phyloP scores from a whole-genome alignment of 2,113 vertebrate genomes.

The Spilogale gracilis region DNA sequence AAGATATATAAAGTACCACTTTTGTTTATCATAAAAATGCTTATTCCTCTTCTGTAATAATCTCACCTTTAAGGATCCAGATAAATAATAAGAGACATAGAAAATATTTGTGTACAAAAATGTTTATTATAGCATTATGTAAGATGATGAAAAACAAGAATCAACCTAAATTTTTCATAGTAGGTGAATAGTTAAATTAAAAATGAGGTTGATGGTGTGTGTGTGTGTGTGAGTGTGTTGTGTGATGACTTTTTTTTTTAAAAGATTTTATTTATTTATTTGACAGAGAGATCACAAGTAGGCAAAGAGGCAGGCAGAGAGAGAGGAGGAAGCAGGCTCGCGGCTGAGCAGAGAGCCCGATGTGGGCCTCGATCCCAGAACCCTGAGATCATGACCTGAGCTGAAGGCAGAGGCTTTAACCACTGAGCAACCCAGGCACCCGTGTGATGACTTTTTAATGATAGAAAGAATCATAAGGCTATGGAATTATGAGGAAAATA shows the following conservation, averaged over 20 bases:
- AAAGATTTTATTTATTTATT: too few species aligned
- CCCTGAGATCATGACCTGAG: too few species aligned
- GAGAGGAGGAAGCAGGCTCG: too few species aligned
- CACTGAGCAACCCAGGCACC: too few species aligned
- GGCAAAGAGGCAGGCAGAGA: too few species aligned
- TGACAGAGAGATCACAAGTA: too few species aligned
- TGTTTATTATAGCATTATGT: slow-evolving; percentile 7
- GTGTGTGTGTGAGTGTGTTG: neutral
- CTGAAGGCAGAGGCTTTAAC: too few species aligned
- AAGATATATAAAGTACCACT: neutral
- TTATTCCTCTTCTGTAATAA: slow-evolving; percentile 14
- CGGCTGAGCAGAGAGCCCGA: too few species aligned
- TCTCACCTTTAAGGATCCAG: neutral
- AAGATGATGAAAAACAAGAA: slow-evolving; percentile 38
- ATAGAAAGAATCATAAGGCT: neutral
- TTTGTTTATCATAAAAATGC: slow-evolving; percentile 1
- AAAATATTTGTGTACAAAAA: slow-evolving; percentile 36
- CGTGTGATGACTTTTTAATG: neutral
- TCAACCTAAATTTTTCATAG: neutral
- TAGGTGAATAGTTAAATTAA: neutral
- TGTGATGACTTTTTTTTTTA: neutral
- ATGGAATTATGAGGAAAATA: slow-evolving; percentile 7
- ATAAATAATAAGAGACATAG: neutral
- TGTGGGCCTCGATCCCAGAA: too few species aligned
- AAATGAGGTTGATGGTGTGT: neutral